These are phyloP conservation scores for Thryonomys swinderianus DNA, from an alignment of 2,113 vertebrate species.

Conservation along the genomic window DNA sequence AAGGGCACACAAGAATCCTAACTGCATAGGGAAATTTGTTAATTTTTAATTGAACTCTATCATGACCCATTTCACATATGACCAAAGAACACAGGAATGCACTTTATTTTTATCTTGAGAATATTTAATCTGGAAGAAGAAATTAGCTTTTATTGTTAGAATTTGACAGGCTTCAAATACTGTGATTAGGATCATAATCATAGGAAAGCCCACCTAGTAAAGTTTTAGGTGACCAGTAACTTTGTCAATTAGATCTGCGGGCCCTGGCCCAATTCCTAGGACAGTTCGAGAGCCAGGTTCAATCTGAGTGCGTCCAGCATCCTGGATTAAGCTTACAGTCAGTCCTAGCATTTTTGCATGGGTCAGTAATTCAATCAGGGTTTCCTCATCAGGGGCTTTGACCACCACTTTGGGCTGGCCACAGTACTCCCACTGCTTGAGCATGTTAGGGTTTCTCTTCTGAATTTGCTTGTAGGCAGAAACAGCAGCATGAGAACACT, in stretches of 20 bases:
- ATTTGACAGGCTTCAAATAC: conserved; percentile 47
- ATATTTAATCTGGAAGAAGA: conserved; percentile 26
- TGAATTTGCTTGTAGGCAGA: conserved; percentile 95
- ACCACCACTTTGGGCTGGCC: conserved; percentile 98
- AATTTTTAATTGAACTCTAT: background rate
- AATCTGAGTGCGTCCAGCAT: conserved; percentile 97
- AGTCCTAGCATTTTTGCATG: conserved; percentile 92
- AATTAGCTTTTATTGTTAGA: conserved; percentile 65
- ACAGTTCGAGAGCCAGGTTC: conserved; percentile 96
- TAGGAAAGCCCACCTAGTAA: conserved; percentile 84
- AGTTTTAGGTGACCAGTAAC: conserved; percentile 97
- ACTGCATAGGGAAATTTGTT: background rate
- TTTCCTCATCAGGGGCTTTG: conserved; percentile 93
- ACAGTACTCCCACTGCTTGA: conserved; percentile 96
- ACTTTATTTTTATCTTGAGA: conserved; percentile 62
- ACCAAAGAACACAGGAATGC: background rate
- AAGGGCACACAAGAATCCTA: background rate
- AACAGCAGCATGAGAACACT: conserved; percentile 97
- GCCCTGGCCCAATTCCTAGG: conserved; percentile 95
- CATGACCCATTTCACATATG: background rate
- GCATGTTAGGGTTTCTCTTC: conserved; percentile 91
- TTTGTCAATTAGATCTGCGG: conserved; percentile 91
- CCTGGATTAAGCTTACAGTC: conserved; percentile 95
- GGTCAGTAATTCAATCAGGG: conserved; percentile 89
- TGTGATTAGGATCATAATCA: background rate